Base-by-base conservation (phyloP, 2,113 vertebrate genomes). In the Protomyctophum bolini region DNA sequence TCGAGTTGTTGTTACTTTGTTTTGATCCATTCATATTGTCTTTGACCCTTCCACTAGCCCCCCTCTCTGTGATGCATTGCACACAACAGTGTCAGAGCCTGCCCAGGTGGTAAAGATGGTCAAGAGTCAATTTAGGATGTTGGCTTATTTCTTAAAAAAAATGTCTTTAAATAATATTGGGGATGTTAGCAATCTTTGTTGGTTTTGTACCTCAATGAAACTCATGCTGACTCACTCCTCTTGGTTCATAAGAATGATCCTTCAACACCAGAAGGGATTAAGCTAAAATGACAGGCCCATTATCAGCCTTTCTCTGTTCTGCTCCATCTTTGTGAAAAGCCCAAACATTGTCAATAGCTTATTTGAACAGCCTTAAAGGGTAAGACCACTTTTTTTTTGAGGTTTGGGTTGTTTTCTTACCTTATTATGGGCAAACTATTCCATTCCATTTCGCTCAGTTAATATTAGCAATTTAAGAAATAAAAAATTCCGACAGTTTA, bases 261-360 rank as follows among this genome's bases (percentile, higher is more conserved):
- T 58, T 65, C 29, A 49, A 33, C 55, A 48, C 58, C 41, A 73
- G 14, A 29, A 46, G 54, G 41, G 21, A 9, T 50, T 11, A 60
- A 83, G 79, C 67, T 61, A 63, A 49, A 33, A 72, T 80, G 79
- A 73, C 77, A 82, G 70, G 65, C 64, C 65, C 68, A 64, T 82
- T 79, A 83, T 88, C 78, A 75, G 74, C 59, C 8, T 77, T 75
- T 48, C 58, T 61, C 47, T 71, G 33, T 51, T 29, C 29, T 52
- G 52, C 70, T 73, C 66, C 41, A 11, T 61, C 65, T 69, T 63
- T 46, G 59, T 74, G 55, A 45, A 68, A 68, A 79, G 61, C 73
- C 71, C 56, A 29, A 72, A 82, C 79, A 68, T 76, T 76, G 70
- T 84, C 8, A 1, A 65, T 75, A 84, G 66, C 7, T 11, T 75